Base-by-base conservation (phyloP, 2,888 invertebrate species). In the Drosophila anceps region DNA sequence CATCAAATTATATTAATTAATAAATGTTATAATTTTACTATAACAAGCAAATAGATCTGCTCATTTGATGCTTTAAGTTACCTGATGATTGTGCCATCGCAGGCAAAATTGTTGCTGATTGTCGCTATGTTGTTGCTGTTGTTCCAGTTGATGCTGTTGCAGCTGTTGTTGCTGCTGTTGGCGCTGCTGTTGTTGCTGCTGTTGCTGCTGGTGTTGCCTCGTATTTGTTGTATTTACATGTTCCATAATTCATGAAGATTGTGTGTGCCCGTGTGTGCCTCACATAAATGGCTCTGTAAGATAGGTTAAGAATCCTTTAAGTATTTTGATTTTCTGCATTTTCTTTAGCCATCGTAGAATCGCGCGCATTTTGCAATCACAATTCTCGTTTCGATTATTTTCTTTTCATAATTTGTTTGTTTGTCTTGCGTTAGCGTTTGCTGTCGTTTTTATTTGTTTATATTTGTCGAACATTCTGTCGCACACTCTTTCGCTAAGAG, bases 31-130 rank as follows among this genome's bases (percentile, higher is more conserved):
- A n/a, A n/a, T n/a, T n/a, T n/a, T n/a, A n/a, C n/a, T n/a, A 27
- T 4, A 4, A 12, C 15, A 46, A 15, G 4, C 1, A 46, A 15
- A 4, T 46, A 27, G 6, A 9, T 9, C 15, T 44, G 15, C 15
- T 8, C 8, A 44, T 46, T 46, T 10, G 1, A 27, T 15, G 1
- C 13, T 20, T 20, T 4, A 1, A 15, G 8, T 44, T 9, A 48
- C 95, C 95, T 95, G 95, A 93, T 95, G 96, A 93, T 96, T 97
- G 93, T 97, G 97, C 97, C 97, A 97, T 93, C 96, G 95, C 91
- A 97, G 94, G 93, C 96, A 97, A 93, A 97, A 97, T 93, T 97
- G 96, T 93, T 96, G 96, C 70, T 92, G 92, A 71, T 92, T 91
- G 51, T 91, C 92, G 77, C 88, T 91, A 62, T 90, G 90, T 64